Evolutionary conservation across 37 sponge, comb jelly and placozoan genomes (phyloP).

Genomic region (Sycon ciliatum): DNA sequence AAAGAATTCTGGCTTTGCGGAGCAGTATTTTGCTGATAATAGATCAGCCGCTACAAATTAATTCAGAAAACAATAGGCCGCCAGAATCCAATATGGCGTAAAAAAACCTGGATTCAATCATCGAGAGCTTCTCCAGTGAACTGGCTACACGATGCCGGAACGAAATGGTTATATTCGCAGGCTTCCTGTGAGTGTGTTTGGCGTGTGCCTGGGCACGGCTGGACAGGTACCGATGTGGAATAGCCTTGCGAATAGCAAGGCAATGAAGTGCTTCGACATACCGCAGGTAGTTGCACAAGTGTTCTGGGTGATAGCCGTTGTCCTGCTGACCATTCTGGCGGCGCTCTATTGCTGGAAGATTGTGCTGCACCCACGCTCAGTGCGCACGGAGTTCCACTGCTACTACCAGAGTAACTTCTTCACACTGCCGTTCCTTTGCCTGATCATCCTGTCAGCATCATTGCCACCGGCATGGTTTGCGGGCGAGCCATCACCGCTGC

Average conservation of each 20-base stretch:
- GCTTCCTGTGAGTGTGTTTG: no score
- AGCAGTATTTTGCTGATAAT: no score
- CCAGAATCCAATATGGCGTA: no score
- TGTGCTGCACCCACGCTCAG: not conserved
- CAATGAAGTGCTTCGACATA: not conserved
- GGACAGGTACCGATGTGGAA: slow-evolving; percentile 1
- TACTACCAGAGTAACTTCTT: not conserved
- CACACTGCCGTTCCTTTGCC: not conserved
- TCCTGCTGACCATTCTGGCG: not conserved
- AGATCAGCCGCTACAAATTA: no score
- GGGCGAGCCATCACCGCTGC: not conserved
- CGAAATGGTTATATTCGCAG: no score
- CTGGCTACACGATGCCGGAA: no score
- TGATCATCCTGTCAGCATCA: not conserved
- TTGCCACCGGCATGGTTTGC: not conserved
- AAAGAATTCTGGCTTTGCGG: no score
- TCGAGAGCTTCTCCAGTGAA: no score
- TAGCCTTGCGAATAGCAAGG: not conserved
- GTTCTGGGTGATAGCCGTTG: not conserved
- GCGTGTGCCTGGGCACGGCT: not conserved
- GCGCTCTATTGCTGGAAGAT: not conserved
- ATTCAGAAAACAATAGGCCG: no score
- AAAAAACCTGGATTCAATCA: no score
- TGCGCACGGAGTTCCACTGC: not conserved
- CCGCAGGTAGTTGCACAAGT: not conserved